Base-by-base conservation (phyloP, 37 sponge, comb jelly and placozoan species). In the Halichondria panicea region DNA sequence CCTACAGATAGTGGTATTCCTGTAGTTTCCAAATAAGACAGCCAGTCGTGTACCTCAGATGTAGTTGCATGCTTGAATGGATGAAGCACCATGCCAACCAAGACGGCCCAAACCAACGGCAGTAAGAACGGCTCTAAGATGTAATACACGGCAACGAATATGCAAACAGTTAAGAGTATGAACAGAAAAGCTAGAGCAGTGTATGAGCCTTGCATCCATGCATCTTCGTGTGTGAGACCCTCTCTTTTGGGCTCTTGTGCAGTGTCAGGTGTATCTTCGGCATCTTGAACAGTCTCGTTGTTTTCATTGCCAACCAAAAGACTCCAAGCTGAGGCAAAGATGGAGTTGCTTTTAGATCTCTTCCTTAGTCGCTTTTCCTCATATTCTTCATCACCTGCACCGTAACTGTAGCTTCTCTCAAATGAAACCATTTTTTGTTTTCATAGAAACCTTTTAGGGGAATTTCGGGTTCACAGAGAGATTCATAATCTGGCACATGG, bases 81-180 rank as follows among this genome's bases (percentile, higher is more conserved):
- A 66, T 84, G 87, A 4, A 98, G 83, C 15, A 90, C 72, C 44
- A 79, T 74, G 31, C 96, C 99, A 48, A 78, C 52, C 18, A 99
- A 79, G 0, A 91, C 79, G 0, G 99, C 99, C 99, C 99, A 99
- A 5, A 99, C 78, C 2, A 99, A 88, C 24, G 99, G 92, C 7
- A 89, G 88, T 39, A 93, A 76, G 59, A 95, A 99, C 7, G 92
- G 86, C 77, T 90, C 77, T 39, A 99, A 66, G 5, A 92, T 70
- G 77, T 74, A 91, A 59, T 84, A 91, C 8, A 93, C 89, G 32
- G 85, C 86, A 4, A 92, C 34, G 0, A 60, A 15, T 27, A 90
- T 41, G 35, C 52, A 68, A 11, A 68, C 73, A 13, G 86, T 59
- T 21, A 88, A 63, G 71, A 83, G 52, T 33, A 95, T 13, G 42